Conservation (phyloP, 2,888 invertebrate genomes). For the Anodontia alba region DNA sequence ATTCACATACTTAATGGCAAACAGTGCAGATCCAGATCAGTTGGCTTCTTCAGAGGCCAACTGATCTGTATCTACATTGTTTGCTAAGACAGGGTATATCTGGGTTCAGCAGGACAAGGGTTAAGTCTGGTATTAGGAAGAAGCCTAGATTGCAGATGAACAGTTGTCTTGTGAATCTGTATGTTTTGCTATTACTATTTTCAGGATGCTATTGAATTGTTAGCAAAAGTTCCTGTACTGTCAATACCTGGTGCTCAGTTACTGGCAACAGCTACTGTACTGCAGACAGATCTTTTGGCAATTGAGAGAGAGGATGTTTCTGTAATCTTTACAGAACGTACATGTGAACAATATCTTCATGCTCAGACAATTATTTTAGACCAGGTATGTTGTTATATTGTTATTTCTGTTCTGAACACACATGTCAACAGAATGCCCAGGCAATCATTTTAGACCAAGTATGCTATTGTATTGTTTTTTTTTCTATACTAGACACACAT, state of each 20-base stretch:
- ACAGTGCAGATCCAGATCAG: too few relatives aligned
- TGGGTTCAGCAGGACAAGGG: too few relatives aligned
- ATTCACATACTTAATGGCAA: too few relatives aligned
- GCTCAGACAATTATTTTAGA: slow-evolving; percentile 75
- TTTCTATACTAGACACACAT: slow-evolving; percentile 69
- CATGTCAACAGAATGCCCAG: slow-evolving; percentile 75
- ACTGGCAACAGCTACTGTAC: slow-evolving; percentile 66
- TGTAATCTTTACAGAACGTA: slow-evolving; percentile 67
- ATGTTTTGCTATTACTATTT: slow-evolving; percentile 14
- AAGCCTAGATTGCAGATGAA: too few relatives aligned
- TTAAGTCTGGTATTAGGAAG: too few relatives aligned
- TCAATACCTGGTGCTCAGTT: slow-evolving; percentile 74
- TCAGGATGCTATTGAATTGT: slow-evolving; percentile 72
- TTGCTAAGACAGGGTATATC: too few relatives aligned
- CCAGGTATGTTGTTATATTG: slow-evolving; percentile 57
- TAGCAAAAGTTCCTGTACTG: slow-evolving; percentile 64
- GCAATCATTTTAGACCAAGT: slow-evolving; percentile 74
- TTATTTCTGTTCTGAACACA: slow-evolving; percentile 70
- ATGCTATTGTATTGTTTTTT: not conserved
- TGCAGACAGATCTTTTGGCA: slow-evolving; percentile 76
- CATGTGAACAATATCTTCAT: slow-evolving; percentile 73
- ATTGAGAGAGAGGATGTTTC: slow-evolving; percentile 66
- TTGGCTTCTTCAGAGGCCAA: too few relatives aligned
- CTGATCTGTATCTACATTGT: too few relatives aligned
- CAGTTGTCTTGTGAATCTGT: too few relatives aligned